Conservation (phyloP, 2,113 vertebrate genomes). For the Ivindomyrus marchei region DNA sequence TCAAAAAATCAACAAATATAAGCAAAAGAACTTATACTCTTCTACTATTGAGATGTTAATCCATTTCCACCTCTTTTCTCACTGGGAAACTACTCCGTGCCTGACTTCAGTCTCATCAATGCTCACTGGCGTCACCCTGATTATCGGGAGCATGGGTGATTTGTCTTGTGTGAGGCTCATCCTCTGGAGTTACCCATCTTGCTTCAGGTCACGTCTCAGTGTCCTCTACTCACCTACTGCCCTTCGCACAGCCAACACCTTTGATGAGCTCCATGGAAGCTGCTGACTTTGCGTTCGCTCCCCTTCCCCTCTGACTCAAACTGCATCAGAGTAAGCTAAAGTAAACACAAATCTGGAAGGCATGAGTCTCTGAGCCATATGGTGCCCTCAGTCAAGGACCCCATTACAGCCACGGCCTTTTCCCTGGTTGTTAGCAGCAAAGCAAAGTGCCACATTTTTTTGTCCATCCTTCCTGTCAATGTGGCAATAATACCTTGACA, state of each 20-base stretch:
- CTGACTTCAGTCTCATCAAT: background rate
- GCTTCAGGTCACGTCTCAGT: background rate
- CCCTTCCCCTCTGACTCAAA: background rate
- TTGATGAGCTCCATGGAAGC: background rate
- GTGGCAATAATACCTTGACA: background rate
- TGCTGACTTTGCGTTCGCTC: background rate
- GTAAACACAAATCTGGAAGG: background rate
- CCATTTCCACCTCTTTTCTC: background rate
- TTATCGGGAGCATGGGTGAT: background rate
- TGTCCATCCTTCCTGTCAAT: constrained; percentile 1
- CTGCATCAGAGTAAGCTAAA: background rate
- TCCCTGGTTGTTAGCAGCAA: constrained; percentile 4
- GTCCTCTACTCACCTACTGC: background rate
- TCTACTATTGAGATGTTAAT: background rate
- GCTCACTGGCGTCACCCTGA: background rate
- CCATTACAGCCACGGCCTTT: background rate
- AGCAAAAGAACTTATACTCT: background rate
- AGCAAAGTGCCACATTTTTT: background rate
- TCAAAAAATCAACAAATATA: background rate
- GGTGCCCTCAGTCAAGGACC: constrained; percentile 12
- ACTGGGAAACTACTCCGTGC: background rate
- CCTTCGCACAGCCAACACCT: background rate
- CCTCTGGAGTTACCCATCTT: background rate
- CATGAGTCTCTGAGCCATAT: constrained; percentile 9
- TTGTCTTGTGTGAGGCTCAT: background rate